Conservation (phyloP, 1,140 invertebrate genomes). For the Drosophila yakuba region DNA sequence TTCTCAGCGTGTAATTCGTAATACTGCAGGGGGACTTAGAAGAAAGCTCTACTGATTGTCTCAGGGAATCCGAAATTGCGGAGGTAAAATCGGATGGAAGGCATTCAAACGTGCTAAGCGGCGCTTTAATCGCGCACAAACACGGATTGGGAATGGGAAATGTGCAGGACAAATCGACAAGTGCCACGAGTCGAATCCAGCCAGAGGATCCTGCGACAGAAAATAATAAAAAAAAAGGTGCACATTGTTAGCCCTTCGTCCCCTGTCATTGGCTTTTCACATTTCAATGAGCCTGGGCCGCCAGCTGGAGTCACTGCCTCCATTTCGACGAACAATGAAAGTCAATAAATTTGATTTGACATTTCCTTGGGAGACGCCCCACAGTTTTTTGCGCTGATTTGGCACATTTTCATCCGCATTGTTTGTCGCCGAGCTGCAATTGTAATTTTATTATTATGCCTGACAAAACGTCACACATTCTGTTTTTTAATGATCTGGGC, state of each 20-base stretch:
- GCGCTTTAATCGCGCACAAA: conserved; percentile 73
- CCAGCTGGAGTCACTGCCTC: conserved; percentile 48
- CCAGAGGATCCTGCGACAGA: conserved; percentile 24
- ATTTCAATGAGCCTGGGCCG: conserved; percentile 68
- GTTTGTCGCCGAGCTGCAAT: conserved; percentile 54
- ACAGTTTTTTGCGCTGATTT: conserved; percentile 62
- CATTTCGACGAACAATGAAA: conserved; percentile 68
- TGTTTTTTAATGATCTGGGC: conserved; percentile 71
- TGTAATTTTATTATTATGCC: conserved; percentile 77
- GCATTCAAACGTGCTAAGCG: conserved; percentile 57
- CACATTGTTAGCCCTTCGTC: conserved; percentile 47
- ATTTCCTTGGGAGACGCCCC: conserved; percentile 55
- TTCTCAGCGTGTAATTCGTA: neutral
- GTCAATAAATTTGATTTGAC: conserved; percentile 84
- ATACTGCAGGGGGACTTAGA: conserved; percentile 5
- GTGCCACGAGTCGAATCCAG: conserved; percentile 39
- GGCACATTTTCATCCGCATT: conserved; percentile 60
- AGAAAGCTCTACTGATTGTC: conserved; percentile 58
- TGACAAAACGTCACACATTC: conserved; percentile 72
- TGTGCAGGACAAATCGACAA: conserved; percentile 53
- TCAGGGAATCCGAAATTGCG: conserved; percentile 23
- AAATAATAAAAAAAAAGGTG: conserved; percentile 44
- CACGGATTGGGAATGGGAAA: conserved; percentile 33
- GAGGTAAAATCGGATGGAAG: conserved; percentile 9
- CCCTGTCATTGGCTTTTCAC: conserved; percentile 78